Evolutionary conservation across 2,888 invertebrate genomes (phyloP), one percentile per base, ranked within the genome.

Genomic region (Xestia xanthographa): DNA sequence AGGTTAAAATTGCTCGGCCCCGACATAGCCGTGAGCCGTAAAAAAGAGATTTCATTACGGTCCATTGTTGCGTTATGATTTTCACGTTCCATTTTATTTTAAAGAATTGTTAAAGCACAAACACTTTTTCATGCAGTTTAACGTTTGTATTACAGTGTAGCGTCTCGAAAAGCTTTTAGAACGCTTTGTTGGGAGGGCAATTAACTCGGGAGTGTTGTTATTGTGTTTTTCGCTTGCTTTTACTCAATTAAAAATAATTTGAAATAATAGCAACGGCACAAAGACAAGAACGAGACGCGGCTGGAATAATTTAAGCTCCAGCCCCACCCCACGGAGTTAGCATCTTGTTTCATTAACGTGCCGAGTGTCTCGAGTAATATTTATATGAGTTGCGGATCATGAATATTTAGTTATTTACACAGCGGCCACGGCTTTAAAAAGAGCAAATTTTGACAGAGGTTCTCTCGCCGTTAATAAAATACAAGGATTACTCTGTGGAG

Each of bases 201-300:
- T 95, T 94, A 95, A 93, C 93, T 91, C 90, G 83, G 83, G 90
- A 91, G 91, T 90, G 92, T 90, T 92, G 92, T 92, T 93, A 90
- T 93, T 92, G 91, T 93, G 93, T 94, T 93, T 92, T 93, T 93
- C 92, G 92, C 90, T 93, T 93, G 94, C 94, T 93, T 94, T 94
- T 94, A 93, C 92, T 93, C 94, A 95, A 95, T 95, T 95, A 95
- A 95, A 95, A 95, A 95, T 95, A 95, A 95, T 95, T 94, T 94
- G 91, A 93, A 95, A 94, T 95, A 95, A 95, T 95, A 94, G 93
- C 92, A 84, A 85, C 90, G 90, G 91, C 91, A 92, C 92, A 93
- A 93, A 94, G 94, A 92, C 91, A 84, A 90, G 88, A 86, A 85
- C 76, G 89, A 85, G 91, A 92, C 92, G 94, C 90, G 91, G 82